Base-by-base conservation (phyloP, 2,888 invertebrate genomes). In the Eupithecia subfuscata region DNA sequence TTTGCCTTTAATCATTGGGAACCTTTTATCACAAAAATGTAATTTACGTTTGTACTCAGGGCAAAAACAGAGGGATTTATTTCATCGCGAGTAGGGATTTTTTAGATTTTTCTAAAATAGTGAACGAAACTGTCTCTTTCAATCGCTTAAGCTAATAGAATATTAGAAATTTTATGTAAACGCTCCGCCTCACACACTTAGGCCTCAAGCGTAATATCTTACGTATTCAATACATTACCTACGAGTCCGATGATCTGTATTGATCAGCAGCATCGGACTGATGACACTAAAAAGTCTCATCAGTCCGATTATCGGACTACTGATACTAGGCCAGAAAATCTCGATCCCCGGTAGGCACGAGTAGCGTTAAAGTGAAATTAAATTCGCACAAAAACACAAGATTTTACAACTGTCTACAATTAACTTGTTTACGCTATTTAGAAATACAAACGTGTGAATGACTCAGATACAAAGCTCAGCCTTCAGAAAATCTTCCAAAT, bases 401-500 rank as follows among this genome's bases (percentile, higher is more conserved):
- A 25, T 25, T 60, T 25, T 25, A 60, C 60, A 60, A 60, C 22
- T 60, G 60, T 60, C 60, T 60, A 25, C 6, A 34, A 64, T 64
- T 34, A 64, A 64, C 34, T 34, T 64, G 64, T 34, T 64, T 64
- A 30, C 64, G 34, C 12, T 25, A 22, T 56, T 60, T 12, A 56
- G 22, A 25, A 25, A 60, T 6, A 25, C 22, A 25, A 60, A 22
- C 25, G 12, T 22, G 64, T 18, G 18, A 34, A 34, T 64, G 34
- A 34, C 2, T 64, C 12, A 30, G 34, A 64, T 34, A 64, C 30
- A 64, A 34, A 64, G 12, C 16, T n/a, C 22, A 64, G 14, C 64
- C 64, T 70, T 68, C 48, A 16, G 64, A 68, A 69, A 76, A 73
- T 25, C 43, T 70, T 67, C 52, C 73, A 34, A 43, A 30, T 63